phyloP scores from a whole-genome alignment of 1,140 invertebrate species.

The Rhyacophila brunnea region DNA sequence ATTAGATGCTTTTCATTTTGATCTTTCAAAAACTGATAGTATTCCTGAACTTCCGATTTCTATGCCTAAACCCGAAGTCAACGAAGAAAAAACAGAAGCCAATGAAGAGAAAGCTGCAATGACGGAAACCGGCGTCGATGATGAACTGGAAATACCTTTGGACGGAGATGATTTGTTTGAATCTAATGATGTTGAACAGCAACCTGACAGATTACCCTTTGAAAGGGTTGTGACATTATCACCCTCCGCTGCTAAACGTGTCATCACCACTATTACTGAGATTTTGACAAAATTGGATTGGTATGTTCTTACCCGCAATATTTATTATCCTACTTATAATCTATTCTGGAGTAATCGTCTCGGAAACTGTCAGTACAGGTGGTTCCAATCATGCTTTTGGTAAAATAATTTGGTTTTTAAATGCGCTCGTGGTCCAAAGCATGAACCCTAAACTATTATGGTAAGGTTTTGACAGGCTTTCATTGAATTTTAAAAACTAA shows the following conservation, averaged over 20 bases:
- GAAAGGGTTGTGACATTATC: conserved; percentile 62
- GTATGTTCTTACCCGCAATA: no score
- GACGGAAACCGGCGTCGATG: conserved; percentile 37
- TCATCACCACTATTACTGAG: conserved; percentile 65
- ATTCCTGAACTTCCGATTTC: conserved; percentile 28
- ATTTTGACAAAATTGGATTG: conserved; percentile 55
- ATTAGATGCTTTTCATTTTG: conserved; percentile 91
- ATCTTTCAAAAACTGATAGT: conserved; percentile 66
- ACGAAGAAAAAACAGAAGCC: conserved; percentile 27
- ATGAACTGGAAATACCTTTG: conserved; percentile 39
- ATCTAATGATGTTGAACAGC: conserved; percentile 14
- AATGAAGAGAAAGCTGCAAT: no score
- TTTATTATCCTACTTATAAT: no score
- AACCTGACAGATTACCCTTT: conserved; percentile 41
- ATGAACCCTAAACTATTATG: no score
- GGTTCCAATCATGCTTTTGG: no score
- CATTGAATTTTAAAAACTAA: no score
- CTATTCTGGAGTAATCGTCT: no score
- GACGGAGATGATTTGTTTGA: conserved; percentile 39
- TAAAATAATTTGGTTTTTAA: no score
- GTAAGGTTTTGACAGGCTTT: no score
- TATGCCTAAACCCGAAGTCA: conserved; percentile 38
- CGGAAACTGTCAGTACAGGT: no score
- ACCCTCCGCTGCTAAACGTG: conserved; percentile 69
- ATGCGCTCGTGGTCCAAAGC: no score